Percentiles rank a stretch among this genome's conserved stretches.
These are phyloP conservation scores for Silurus aristotelis DNA, from an alignment of 2,797 vertebrate genomes.

Conservation along the genomic window DNA sequence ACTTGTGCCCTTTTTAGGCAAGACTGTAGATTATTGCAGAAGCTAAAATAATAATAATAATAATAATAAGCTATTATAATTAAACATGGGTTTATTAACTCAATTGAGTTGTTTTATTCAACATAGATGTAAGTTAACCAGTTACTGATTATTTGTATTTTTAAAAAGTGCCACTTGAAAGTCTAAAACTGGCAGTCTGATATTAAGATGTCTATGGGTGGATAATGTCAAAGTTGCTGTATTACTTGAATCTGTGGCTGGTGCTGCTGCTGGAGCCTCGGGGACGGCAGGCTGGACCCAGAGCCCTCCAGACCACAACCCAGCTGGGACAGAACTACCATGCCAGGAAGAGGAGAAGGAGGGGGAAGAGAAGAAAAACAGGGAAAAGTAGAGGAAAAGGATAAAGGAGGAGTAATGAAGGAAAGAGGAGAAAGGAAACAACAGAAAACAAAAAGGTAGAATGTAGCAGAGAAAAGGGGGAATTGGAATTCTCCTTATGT, in stretches of 20 bases:
- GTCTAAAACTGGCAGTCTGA: conserved; percentile 32
- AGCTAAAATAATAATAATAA: background rate
- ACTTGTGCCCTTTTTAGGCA: conserved; percentile 16
- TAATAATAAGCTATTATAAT: too few species aligned
- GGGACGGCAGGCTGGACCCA: conserved; percentile 90
- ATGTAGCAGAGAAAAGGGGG: conserved; percentile 64
- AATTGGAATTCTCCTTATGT: conserved; percentile 54
- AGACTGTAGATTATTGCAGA: background rate
- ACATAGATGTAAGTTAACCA: background rate
- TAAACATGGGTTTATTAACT: background rate
- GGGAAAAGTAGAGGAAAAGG: conserved; percentile 62
- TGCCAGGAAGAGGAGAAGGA: conserved; percentile 66
- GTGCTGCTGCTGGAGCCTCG: conserved; percentile 95
- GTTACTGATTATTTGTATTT: background rate
- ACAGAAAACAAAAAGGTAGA: conserved; percentile 64
- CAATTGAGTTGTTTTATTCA: background rate
- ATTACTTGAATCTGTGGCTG: conserved; percentile 99
- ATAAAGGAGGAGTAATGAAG: conserved; percentile 34
- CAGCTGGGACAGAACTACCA: conserved; percentile 96
- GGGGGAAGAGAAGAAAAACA: background rate
- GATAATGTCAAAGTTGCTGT: conserved; percentile 84
- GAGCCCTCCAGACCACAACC: conserved; percentile 95
- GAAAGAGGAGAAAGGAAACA: conserved; percentile 52
- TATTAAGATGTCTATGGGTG: conserved; percentile 63
- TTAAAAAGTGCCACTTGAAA: background rate